A percentile compares a stretch with the other conserved stretches of the same genome.
phyloP scores from a whole-genome alignment of 2,888 invertebrate genomes.

The Eristalis tenax region DNA sequence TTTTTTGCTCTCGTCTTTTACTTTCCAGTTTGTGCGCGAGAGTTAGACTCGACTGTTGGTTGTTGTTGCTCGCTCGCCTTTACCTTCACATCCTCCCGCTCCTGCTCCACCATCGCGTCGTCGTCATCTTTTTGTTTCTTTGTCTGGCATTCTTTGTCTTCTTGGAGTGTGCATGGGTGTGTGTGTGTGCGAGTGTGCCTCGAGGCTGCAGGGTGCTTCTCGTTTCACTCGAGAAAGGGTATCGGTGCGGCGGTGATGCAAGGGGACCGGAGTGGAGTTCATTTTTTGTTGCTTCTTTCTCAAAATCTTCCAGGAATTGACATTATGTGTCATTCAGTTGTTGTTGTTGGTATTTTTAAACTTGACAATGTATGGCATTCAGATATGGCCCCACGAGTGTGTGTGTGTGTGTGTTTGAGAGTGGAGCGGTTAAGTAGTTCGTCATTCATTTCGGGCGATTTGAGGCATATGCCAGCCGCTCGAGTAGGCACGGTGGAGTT shows the following conservation, averaged over 20 bases:
- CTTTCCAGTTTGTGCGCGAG: neutral
- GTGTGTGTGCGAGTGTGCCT: conserved; percentile 8
- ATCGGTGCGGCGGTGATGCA: neutral
- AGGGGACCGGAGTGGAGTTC: conserved; percentile 25
- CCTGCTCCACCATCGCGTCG: neutral
- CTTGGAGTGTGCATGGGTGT: neutral
- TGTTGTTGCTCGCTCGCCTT: neutral
- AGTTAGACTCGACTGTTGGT: neutral
- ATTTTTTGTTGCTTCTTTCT: neutral
- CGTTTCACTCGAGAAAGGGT: neutral
- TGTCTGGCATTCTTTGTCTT: conserved; percentile 39
- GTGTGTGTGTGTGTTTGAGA: neutral
- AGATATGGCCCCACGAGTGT: neutral
- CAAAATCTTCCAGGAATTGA: conserved; percentile 67
- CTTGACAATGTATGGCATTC: conserved; percentile 41
- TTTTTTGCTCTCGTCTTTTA: neutral
- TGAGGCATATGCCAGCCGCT: conserved; percentile 41
- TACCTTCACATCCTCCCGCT: neutral
- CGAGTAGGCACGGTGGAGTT: conserved; percentile 20
- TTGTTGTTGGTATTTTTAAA: conserved; percentile 59
- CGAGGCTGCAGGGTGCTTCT: conserved; percentile 31
- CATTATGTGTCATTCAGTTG: conserved; percentile 59
- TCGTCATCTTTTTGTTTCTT: conserved; percentile 12
- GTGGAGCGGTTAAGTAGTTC: conserved; percentile 50
- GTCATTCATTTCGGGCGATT: conserved; percentile 29